Conservation (phyloP, 2,888 invertebrate genomes). For the Diabrotica balteata region DNA sequence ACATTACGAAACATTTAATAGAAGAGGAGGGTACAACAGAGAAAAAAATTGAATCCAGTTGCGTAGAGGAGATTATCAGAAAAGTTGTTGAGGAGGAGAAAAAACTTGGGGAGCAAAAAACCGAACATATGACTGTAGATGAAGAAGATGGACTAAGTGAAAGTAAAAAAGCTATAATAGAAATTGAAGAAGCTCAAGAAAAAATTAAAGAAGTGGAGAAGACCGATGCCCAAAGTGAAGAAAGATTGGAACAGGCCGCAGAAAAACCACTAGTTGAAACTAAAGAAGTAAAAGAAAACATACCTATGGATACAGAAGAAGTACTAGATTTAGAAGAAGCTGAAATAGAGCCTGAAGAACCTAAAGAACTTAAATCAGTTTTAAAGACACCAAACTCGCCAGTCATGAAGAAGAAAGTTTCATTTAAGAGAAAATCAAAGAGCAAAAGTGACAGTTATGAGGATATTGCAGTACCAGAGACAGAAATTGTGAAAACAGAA, state of each 20-base stretch:
- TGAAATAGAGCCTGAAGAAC: conserved; percentile 3
- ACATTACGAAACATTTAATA: conserved; percentile 9
- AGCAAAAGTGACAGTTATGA: conserved; percentile 48
- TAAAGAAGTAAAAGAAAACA: neutral
- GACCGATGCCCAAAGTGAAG: neutral
- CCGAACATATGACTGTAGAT: conserved; percentile 50
- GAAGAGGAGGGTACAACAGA: conserved; percentile 15
- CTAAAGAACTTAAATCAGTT: conserved; percentile 42
- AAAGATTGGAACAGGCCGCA: neutral
- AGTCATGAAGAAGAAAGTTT: conserved; percentile 56
- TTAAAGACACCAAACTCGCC: conserved; percentile 48
- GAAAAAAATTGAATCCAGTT: conserved; percentile 9
- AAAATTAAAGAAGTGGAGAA: neutral
- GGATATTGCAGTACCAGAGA: conserved; percentile 33
- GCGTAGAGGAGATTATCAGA: conserved; percentile 8
- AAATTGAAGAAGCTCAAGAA: conserved; percentile 28
- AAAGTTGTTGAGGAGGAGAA: conserved; percentile 27
- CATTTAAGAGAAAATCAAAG: conserved; percentile 54
- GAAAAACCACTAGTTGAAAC: neutral
- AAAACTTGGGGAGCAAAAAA: conserved; percentile 14
- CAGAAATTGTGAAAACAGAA: conserved; percentile 28
- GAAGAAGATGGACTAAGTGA: conserved; percentile 58
- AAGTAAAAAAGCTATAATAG: conserved; percentile 32
- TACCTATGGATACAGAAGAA: conserved; percentile 7
- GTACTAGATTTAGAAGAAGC: conserved; percentile 26